Conservation (phyloP, 2,113 vertebrate genomes). For the Syngnathoides biaculeatus region DNA sequence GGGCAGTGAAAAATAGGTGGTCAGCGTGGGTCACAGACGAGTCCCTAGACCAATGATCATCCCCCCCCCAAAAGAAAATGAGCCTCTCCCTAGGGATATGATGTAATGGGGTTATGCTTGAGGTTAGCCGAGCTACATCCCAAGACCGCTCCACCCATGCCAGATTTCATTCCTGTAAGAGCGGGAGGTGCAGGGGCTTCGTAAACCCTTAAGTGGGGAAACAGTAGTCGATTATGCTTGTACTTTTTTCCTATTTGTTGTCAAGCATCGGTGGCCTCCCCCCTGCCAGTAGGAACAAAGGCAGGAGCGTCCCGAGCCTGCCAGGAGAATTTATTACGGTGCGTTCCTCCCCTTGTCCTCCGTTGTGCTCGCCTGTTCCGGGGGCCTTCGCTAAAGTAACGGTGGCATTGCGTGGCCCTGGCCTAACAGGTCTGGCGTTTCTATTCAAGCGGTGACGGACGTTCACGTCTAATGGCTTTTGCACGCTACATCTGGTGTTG, state of each 20-base stretch:
- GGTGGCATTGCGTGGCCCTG: slow-evolving; percentile 35
- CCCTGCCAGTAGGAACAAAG: slow-evolving; percentile 59
- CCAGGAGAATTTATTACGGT: slow-evolving; percentile 59
- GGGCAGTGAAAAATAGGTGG: slow-evolving; percentile 43
- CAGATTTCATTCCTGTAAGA: slow-evolving; percentile 22
- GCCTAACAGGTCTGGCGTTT: slow-evolving; percentile 19
- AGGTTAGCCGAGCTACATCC: slow-evolving; percentile 16
- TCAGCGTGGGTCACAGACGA: slow-evolving; percentile 43
- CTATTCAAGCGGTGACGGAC: slow-evolving; percentile 1
- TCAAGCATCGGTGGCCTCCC: slow-evolving; percentile 51
- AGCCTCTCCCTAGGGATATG: slow-evolving; percentile 17
- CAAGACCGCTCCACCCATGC: background rate
- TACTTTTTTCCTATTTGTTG: slow-evolving; percentile 57
- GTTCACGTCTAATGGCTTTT: background rate
- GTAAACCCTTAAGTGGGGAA: slow-evolving; percentile 57
- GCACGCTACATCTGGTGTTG: slow-evolving; percentile 1
- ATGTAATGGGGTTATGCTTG: background rate
- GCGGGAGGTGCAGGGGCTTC: slow-evolving; percentile 26
- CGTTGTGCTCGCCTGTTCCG: slow-evolving; percentile 35
- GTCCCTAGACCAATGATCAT: slow-evolving; percentile 29
- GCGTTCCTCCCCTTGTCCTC: slow-evolving; percentile 33
- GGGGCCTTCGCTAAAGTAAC: slow-evolving; percentile 30
- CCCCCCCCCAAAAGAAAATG: slow-evolving; percentile 35
- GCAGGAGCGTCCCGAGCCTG: slow-evolving; percentile 55
- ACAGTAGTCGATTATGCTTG: slow-evolving; percentile 60